Conservation (phyloP, 37 sponge, comb jelly and placozoan genomes). For the Chondrosia reniformis region DNA sequence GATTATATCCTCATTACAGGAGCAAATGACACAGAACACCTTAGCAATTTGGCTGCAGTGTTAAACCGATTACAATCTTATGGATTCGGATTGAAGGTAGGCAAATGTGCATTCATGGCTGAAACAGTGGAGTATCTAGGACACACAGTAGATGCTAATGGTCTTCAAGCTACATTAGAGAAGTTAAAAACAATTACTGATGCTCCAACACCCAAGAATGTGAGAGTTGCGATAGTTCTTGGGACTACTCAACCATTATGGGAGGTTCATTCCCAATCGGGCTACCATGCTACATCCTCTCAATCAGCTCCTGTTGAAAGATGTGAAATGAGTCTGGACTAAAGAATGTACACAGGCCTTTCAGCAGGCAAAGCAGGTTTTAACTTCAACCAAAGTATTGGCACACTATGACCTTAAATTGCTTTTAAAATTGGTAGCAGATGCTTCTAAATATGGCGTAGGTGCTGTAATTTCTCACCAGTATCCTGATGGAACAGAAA, state of each 20-base stretch:
- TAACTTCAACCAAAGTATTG: slow-evolving; percentile 11
- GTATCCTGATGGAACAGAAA: slow-evolving; percentile 17
- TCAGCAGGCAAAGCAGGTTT: background rate
- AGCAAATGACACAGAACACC: background rate
- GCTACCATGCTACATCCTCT: background rate
- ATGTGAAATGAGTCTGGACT: background rate
- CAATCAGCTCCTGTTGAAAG: slow-evolving; percentile 3
- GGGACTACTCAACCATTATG: slow-evolving; percentile 17
- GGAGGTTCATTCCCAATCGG: slow-evolving; percentile 21
- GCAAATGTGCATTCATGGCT: slow-evolving; percentile 12
- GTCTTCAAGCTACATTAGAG: background rate
- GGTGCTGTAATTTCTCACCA: slow-evolving; percentile 26
- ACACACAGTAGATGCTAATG: slow-evolving; percentile 4
- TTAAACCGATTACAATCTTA: background rate
- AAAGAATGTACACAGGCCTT: background rate
- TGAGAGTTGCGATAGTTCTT: slow-evolving; percentile 19
- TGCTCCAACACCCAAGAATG: slow-evolving; percentile 24
- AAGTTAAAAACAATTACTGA: slow-evolving; percentile 11
- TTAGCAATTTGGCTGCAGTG: background rate
- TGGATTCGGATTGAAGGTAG: background rate
- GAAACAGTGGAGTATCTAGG: slow-evolving; percentile 19
- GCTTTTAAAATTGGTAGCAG: background rate
- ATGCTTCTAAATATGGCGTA: slow-evolving; percentile 30
- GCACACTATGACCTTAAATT: slow-evolving; percentile 6
- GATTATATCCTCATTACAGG: slow-evolving; percentile 20